Evolutionary conservation across 1,140 invertebrate species (phyloP).

Genomic region (Caenorhabditis briggsae): DNA sequence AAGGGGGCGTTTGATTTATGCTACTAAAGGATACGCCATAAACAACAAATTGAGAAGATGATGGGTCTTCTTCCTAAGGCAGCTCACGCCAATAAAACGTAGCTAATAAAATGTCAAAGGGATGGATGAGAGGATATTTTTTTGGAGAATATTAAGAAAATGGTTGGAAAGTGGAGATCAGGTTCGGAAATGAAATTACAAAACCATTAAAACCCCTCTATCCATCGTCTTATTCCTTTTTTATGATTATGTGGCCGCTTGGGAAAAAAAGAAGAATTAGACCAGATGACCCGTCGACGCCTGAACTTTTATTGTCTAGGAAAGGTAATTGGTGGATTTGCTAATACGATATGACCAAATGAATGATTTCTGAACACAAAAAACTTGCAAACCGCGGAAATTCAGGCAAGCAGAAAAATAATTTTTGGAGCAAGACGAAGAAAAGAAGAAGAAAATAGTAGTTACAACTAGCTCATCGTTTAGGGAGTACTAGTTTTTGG

Average conservation of each 20-base stretch:
- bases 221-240: neutral
- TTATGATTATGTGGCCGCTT: slow-evolving; percentile 35
- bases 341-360: slow-evolving; percentile 45
- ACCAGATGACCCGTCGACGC: slow-evolving; percentile 49
- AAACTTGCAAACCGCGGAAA: neutral
- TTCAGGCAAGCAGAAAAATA: neutral
- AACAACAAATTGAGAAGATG: neutral
- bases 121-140: neutral
- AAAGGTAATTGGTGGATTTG: slow-evolving; percentile 43
- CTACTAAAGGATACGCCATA: neutral
- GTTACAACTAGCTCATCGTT: slow-evolving; percentile 38
- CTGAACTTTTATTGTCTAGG: slow-evolving; percentile 21
- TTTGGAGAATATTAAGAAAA: neutral
- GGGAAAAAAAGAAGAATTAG: neutral
- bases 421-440: neutral
- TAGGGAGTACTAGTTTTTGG: slow-evolving; percentile 41
- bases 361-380: neutral
- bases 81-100: neutral
- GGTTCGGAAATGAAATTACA: slow-evolving; percentile 48
- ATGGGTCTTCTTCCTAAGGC: neutral
- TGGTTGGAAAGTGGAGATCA: slow-evolving; percentile 11
- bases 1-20: slow-evolving; percentile 15
- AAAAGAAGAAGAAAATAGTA: neutral
- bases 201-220: slow-evolving; percentile 28
- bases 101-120: neutral